Base-by-base conservation (phyloP, 2,113 vertebrate genomes). In the Pelmatolapia mariae region DNA sequence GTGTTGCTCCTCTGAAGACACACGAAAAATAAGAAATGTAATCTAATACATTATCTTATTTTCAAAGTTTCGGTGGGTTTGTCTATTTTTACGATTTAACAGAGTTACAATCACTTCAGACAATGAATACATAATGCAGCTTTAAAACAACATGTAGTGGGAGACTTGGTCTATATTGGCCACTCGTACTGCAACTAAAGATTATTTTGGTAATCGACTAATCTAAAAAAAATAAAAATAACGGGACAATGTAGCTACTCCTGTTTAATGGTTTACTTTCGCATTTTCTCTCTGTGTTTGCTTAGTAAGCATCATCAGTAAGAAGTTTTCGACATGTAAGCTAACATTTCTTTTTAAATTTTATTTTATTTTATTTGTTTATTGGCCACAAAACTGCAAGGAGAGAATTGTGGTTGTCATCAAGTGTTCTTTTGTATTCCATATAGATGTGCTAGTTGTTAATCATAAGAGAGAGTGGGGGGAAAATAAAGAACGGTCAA, bases 221-320 rank as follows among this genome's bases (percentile, higher is more conserved):
- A 61, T 59, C 13, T 59, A 36, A 63, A 59, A 63, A 61, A 59
- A 63, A 61, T 57, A 61, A 61, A 61, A 61, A 66, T 36, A 36
- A 63, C 18, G 31, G 31, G 59, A 36, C 59, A 66, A 36, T 36
- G 61, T 66, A 36, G 61, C 61, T 66, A 66, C 61, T 66, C 18
- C 10, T n/a, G 31, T 66, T 66, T 36, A 38, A 66, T 66, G 11
- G 31, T 66, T 66, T 66, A 63, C 59, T 63, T 36, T 38, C 1
- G 4, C 61, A 66, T 66, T 66, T 66, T 66, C 31, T 12, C 10
- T 0, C 0, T 0, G 61, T 5, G 18, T 66, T 66, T 66, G 61
- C 18, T 66, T n/a, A 36, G 33, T 38, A 66, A 66, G 10, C 19
- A 38, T 66, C 19, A 38, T 66, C 6, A 38, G 33, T 66, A 66